Evolutionary conservation across 2,797 vertebrate species (phyloP).

Genomic region (Allobates femoralis): DNA sequence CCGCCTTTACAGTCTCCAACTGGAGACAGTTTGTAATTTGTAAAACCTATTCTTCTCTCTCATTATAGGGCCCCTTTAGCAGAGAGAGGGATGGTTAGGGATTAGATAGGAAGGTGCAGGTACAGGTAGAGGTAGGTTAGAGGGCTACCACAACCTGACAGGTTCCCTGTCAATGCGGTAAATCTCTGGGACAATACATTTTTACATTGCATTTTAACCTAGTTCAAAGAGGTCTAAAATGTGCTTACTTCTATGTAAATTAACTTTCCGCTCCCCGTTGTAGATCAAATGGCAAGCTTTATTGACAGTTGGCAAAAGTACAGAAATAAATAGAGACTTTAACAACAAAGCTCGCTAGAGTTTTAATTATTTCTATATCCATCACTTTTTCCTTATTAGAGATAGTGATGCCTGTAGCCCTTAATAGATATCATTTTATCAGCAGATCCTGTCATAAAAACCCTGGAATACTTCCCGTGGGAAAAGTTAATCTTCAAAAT

Average conservation of each 20-base stretch:
- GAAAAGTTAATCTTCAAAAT: conserved; percentile 60
- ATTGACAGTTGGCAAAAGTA: conserved; percentile 59
- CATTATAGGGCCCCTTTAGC: too few relatives aligned
- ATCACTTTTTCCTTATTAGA: conserved; percentile 59
- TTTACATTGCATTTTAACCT: conserved; percentile 5
- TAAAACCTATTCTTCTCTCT: too few relatives aligned
- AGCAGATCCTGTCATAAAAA: conserved; percentile 62
- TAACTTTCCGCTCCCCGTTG: conserved; percentile 42
- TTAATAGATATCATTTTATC: conserved; percentile 63
- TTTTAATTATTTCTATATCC: conserved; percentile 59
- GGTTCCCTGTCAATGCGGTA: too few relatives aligned
- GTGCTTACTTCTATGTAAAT: conserved; percentile 59
- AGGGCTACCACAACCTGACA: too few relatives aligned
- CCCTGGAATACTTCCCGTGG: conserved; percentile 43
- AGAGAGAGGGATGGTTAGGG: too few relatives aligned
- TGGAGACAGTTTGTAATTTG: too few relatives aligned
- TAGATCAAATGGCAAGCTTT: conserved; percentile 54
- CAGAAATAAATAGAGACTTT: conserved; percentile 57
- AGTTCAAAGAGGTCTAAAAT: conserved; percentile 46
- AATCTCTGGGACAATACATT: conserved; percentile 23
- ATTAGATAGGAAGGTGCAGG: too few relatives aligned
- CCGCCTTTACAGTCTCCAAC: too few relatives aligned
- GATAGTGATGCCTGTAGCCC: conserved; percentile 37
- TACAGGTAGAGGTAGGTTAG: too few relatives aligned
- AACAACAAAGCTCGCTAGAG: conserved; percentile 49